Base-by-base conservation (phyloP, 2,797 vertebrate genomes). In the Artibeus lituratus region DNA sequence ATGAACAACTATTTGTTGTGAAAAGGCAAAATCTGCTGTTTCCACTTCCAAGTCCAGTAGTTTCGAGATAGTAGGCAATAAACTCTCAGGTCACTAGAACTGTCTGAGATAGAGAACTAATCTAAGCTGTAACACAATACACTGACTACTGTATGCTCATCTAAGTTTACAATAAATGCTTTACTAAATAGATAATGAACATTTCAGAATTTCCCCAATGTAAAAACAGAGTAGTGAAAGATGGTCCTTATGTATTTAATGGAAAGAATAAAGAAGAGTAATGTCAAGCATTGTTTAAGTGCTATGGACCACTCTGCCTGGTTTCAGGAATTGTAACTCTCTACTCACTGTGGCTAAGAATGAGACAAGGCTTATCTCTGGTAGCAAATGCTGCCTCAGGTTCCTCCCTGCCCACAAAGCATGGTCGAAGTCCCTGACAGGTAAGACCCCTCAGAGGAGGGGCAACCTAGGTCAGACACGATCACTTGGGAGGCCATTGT, bases 11-110 rank as follows among this genome's bases (percentile, higher is more conserved):
- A 62, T 87, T 76, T 94, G 35, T 32, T 91, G 26, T 57, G 16
- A 87, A 94, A 91, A 96, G 67, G 26, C 15, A 82, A 94, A 88
- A 84, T 32, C 49, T 80, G 7, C n/a, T 95, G 92, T 47, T 85
- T 84, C 49, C 24, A 86, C n/a, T 78, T 86, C 35, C 59, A 95
- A 77, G 5, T 86, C 37, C 37, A 78, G 47, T 47, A 94, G 55
- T 81, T 91, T 55, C 91, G 32, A 77, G 26, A 78, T 0, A 93
- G 51, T 44, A 95, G 51, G 18, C 72, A 96, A 77, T 80, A 73
- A 94, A 81, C 24, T 91, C 37, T 77, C 51, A 49, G 51, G 37
- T 89, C 62, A 96, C 53, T 82, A 77, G 39, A 96, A 84, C 12
- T 73, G 29, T 77, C 88, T 91, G 67, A 93, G 67, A 94, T 0